Conservation (phyloP, 1,140 invertebrate species). For the Zaprionus kolodkinae region DNA sequence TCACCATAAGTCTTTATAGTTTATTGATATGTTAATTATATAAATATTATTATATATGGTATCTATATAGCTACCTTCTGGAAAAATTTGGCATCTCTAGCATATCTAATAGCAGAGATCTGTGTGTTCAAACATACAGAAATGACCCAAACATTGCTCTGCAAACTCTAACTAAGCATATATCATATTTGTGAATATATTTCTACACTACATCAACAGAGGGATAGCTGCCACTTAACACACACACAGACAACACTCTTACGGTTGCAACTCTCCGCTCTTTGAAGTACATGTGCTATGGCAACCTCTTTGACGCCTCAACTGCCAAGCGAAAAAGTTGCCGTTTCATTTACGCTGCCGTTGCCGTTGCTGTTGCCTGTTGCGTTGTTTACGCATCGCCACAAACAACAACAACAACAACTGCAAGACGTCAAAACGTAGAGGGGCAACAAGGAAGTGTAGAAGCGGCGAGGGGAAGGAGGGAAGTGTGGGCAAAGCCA, state of each 20-base stretch:
- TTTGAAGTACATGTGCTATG: slow-evolving; percentile 62
- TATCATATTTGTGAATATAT: background rate
- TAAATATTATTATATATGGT: too few relatives aligned
- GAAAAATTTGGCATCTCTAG: too few relatives aligned
- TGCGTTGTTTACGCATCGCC: slow-evolving; percentile 74
- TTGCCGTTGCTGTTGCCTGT: too few relatives aligned
- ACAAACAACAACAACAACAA: slow-evolving; percentile 59
- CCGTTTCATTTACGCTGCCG: slow-evolving; percentile 78
- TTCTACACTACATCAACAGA: slow-evolving; percentile 26
- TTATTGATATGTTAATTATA: too few relatives aligned
- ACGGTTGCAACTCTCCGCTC: slow-evolving; percentile 29
- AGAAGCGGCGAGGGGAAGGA: background rate
- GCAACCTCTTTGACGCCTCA: slow-evolving; percentile 70
- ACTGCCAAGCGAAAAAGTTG: slow-evolving; percentile 61
- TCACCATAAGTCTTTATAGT: too few relatives aligned
- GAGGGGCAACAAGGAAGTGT: slow-evolving; percentile 6
- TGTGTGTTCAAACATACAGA: too few relatives aligned
- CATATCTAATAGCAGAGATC: too few relatives aligned
- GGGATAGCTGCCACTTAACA: slow-evolving; percentile 32
- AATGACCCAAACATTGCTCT: background rate
- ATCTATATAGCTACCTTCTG: too few relatives aligned
- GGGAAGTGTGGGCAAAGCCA: slow-evolving; percentile 27
- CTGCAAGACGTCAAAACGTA: slow-evolving; percentile 6
- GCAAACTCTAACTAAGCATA: background rate
- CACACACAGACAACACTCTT: slow-evolving; percentile 27